A percentile compares a stretch with the other conserved stretches of the same genome.
Conservation (phyloP, 2,888 invertebrate genomes). For the Cylloceria caligata region DNA sequence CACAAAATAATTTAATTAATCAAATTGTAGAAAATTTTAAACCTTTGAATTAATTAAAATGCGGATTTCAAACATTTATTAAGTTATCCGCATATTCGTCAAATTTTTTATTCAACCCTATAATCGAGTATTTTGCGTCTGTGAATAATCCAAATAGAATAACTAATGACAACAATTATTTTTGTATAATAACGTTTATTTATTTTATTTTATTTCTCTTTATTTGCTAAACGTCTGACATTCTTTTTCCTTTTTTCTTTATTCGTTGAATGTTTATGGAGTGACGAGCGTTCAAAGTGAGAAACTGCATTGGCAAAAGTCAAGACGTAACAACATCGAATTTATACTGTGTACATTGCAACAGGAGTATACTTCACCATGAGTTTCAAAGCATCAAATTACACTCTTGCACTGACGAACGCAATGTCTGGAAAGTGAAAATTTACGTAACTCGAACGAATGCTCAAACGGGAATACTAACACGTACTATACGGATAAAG, state of each 20-base stretch:
- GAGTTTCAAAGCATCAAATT: slow-evolving; percentile 27
- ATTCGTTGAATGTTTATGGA: not conserved
- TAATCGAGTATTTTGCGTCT: no score
- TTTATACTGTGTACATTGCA: slow-evolving; percentile 41
- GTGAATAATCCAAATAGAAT: no score
- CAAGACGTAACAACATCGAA: slow-evolving; percentile 37
- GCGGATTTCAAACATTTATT: no score
- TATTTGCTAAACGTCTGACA: not conserved
- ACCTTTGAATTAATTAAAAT: no score
- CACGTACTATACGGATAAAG: slow-evolving; percentile 17
- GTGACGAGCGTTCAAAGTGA: slow-evolving; percentile 31
- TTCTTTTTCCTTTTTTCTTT: not conserved
- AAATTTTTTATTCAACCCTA: no score
- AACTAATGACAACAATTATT: no score
- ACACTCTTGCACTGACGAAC: slow-evolving; percentile 16
- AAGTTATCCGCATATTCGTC: no score
- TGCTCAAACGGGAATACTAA: slow-evolving; percentile 9
- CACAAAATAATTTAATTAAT: no score
- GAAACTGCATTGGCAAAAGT: slow-evolving; percentile 21
- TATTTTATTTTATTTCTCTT: not conserved
- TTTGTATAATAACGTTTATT: not conserved
- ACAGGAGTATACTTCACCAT: slow-evolving; percentile 30
- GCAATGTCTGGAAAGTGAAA: slow-evolving; percentile 31
- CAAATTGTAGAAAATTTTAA: no score
- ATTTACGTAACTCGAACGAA: slow-evolving; percentile 56